Evolutionary conservation across 2,888 invertebrate species (phyloP).

Genomic region (Aleiodes alternator): DNA sequence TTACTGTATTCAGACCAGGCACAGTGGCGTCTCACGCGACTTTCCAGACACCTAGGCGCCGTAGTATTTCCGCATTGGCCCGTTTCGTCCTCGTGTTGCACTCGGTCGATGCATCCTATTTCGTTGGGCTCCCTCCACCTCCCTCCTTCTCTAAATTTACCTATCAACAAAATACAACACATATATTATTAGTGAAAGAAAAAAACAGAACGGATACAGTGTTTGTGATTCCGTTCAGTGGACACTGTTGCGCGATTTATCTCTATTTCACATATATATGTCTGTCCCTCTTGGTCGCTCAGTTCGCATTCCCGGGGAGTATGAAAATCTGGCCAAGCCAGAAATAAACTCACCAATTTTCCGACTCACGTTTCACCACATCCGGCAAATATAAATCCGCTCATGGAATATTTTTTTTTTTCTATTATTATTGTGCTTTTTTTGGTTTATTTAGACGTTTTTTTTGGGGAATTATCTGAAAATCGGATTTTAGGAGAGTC

Average conservation of each 20-base stretch:
- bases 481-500: slow-evolving; percentile 15
- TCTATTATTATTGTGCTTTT: too few relatives aligned
- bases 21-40: slow-evolving; percentile 61
- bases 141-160: background rate
- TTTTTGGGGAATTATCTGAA: background rate
- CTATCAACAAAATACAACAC: slow-evolving; percentile 1
- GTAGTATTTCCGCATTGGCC: slow-evolving; percentile 59
- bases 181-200: slow-evolving; percentile 24
- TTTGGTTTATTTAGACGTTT: background rate
- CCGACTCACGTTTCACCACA: slow-evolving; percentile 39
- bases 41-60: slow-evolving; percentile 59
- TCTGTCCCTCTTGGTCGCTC: background rate
- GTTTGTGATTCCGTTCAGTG: slow-evolving; percentile 37
- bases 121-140: slow-evolving; percentile 2
- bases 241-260: slow-evolving; percentile 45
- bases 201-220: slow-evolving; percentile 24
- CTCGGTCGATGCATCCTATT: slow-evolving; percentile 55
- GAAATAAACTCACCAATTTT: slow-evolving; percentile 49
- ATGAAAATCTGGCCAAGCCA: slow-evolving; percentile 40
- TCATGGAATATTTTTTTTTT: slow-evolving; percentile 29
- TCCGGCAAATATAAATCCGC: slow-evolving; percentile 45
- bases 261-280: background rate
- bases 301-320: background rate
- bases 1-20: slow-evolving; percentile 47
- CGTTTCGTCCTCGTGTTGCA: slow-evolving; percentile 56